phyloP scores from a whole-genome alignment of 2,888 invertebrate species.

The Lithophane semibrunnea region DNA sequence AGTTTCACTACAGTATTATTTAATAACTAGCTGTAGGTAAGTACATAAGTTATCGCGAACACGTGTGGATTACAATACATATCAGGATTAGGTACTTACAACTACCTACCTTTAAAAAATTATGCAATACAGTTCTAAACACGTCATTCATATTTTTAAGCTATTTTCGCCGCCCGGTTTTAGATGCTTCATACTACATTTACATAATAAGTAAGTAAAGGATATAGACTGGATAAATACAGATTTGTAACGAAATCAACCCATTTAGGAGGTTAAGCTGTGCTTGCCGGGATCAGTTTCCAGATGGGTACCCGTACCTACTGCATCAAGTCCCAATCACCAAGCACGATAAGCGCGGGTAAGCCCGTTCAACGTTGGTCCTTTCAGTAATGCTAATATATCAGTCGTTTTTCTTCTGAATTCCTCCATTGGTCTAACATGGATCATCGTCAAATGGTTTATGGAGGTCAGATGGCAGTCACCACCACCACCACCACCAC shows the following conservation, averaged over 20 bases:
- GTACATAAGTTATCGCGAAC: conserved; percentile 8
- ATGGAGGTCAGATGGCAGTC: background rate
- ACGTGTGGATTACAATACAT: conserved; percentile 17
- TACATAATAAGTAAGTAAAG: background rate
- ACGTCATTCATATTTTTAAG: conserved; percentile 49
- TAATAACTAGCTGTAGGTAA: background rate
- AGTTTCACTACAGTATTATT: background rate
- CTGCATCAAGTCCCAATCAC: no score
- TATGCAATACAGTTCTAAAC: conserved; percentile 20
- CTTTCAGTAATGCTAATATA: background rate
- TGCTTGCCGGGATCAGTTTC: background rate
- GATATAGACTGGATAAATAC: background rate
- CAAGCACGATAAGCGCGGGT: no score
- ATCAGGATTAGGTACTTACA: conserved; percentile 28
- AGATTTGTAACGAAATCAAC: background rate
- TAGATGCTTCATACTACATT: background rate
- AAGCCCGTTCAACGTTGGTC: background rate
- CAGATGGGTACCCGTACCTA: background rate
- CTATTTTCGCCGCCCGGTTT: conserved; percentile 26
- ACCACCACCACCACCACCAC: no score
- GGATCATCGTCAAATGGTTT: background rate
- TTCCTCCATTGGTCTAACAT: background rate
- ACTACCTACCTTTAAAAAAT: conserved; percentile 3
- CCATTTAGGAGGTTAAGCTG: background rate
- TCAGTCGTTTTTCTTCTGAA: background rate